Base-by-base conservation (phyloP, 2,113 vertebrate genomes). In the Pelvicachromis taeniatus region DNA sequence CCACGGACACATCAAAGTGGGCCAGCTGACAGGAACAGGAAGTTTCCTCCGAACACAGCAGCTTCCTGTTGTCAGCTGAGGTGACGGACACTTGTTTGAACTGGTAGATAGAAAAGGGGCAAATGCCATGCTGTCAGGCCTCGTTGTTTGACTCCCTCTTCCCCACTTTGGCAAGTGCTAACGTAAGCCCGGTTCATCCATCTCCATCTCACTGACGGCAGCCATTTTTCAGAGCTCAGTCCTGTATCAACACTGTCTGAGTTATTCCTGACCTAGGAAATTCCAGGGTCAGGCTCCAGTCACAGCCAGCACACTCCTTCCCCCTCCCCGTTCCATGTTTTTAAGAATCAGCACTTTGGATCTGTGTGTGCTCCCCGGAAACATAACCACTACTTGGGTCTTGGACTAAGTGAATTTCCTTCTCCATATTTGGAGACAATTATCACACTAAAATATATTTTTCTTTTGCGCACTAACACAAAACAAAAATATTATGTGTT, bases 41-140 rank as follows among this genome's bases (percentile, higher is more conserved):
- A 94, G 94, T 92, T 95, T 90, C 93, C 87, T 91, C 93, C 83
- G 91, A 94, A 89, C 93, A 91, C 94, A 95, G 92, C 92, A 29
- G 89, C 94, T 95, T 96, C 95, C 94, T 95, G 95, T 96, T 96
- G 95, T 96, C 95, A 91, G 90, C 92, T 75, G 83, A 95, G 93
- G 93, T 95, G 95, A 95, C 90, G 91, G 95, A 94, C 92, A 93
- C 93, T 95, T 95, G 94, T 94, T 94, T 95, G 91, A 95, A 95
- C 93, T 94, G 38, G 23, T 80, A 35, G 80, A 90, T 81, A 91
- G 85, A 94, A 85, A 87, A 87, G 7, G 82, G 93, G 89, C 92
- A 95, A 94, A 95, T 93, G 93, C 90, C 89, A 92, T 10, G 9
- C 86, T 85, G 89, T 86, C 91, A 91, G 83, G 70, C 90, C 73